Percentiles rank a stretch among this genome's conserved stretches.
Evolutionary conservation across 2,888 invertebrate species (phyloP).

Genomic region (Caenorhabditis japonica): DNA sequence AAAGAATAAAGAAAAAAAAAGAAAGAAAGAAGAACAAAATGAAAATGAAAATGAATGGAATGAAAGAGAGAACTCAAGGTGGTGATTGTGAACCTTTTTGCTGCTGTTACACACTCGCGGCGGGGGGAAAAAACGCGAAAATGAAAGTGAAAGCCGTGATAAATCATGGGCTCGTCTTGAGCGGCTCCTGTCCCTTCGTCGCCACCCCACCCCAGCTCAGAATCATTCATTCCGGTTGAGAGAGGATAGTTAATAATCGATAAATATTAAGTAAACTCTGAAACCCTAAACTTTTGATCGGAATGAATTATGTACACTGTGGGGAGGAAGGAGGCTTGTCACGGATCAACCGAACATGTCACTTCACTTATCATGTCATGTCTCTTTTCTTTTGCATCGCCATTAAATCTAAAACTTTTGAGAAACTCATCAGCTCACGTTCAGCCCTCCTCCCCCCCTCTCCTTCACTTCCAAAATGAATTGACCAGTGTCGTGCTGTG

Average conservation of each 20-base stretch:
- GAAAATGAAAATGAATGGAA: conserved; percentile 8
- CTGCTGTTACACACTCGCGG: too few relatives aligned
- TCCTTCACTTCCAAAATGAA: not conserved
- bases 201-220: conserved; percentile 15
- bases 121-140: too few relatives aligned
- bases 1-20: not conserved
- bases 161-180: conserved; percentile 21
- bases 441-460: not conserved
- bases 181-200: conserved; percentile 15
- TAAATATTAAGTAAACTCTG: too few relatives aligned
- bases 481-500: conserved; percentile 1
- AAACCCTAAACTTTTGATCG: too few relatives aligned
- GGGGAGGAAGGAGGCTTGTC: too few relatives aligned
- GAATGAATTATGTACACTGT: too few relatives aligned
- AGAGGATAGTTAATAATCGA: too few relatives aligned
- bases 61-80: not conserved
- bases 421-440: too few relatives aligned
- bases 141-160: conserved; percentile 31
- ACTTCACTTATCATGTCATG: conserved; percentile 51
- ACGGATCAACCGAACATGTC: conserved; percentile 29
- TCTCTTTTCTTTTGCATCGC: too few relatives aligned
- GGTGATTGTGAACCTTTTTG: not conserved
- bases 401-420: too few relatives aligned
- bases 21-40: not conserved
- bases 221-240: conserved; percentile 1